Evolutionary conservation across 2,113 vertebrate genomes (phyloP), one percentile per base, ranked within the genome.

Genomic region (Alligator sinensis): DNA sequence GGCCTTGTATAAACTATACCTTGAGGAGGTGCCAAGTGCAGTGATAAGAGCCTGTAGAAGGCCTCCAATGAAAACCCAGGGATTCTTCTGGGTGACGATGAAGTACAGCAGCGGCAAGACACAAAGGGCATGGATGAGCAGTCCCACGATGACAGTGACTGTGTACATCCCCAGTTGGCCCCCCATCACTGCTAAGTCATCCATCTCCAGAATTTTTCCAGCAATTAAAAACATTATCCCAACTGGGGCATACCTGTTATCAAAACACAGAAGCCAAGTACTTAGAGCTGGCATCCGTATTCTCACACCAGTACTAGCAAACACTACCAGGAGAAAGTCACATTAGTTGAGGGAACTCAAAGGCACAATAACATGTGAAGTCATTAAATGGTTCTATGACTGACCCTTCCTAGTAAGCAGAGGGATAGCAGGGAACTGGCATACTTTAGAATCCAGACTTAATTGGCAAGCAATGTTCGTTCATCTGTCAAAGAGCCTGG

Each of bases 141-240:
- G 98, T 24, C 99, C 99, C 54, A 99, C 98, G 4, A 99, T 99
- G 93, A 99, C 99, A 0, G 99, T 98, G 88, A 99, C 96, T 0
- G 98, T 99, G 97, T 99, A 99, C 99, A 99, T 99, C 75, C 99
- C 99, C 91, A 99, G 97, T 97, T 99, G 99, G 63, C 99, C 98
- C 15, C 99, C 99, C 94, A 99, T 97, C 96, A 99, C 98, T 0
- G 98, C 98, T 76, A 99, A 96, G 92, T 99, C 98, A 93, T 99
- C 99, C 99, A 99, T 99, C 96, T 99, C 99, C 90, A 99, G 97
- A 63, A 99, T 99, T 96, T 99, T 99, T 38, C 99, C 99, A n/a
- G 99, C 98, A 54, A 99, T 99, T 94, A 99, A 98, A 97, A 99
- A 99, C 90, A 99, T 96, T 96, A 99, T 99, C 11, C 99, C 99